These are phyloP conservation scores for Microhierax caerulescens DNA, from an alignment of 2,797 vertebrate species.

Conservation along the genomic window DNA sequence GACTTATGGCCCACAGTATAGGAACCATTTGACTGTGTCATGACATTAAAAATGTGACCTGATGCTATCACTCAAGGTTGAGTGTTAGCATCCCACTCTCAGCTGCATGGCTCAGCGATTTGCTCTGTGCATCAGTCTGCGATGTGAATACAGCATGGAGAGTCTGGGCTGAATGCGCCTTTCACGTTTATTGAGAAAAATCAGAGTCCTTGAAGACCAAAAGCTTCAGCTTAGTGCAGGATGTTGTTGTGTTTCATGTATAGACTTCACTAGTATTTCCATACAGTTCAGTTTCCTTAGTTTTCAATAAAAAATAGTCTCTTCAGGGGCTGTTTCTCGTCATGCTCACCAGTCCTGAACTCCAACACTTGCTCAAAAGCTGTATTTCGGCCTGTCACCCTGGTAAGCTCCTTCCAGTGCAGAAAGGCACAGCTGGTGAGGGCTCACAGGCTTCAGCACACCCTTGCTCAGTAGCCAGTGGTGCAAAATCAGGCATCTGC, in stretches of 20 bases:
- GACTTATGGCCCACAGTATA: neutral
- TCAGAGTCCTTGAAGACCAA: neutral
- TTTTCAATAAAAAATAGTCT: neutral
- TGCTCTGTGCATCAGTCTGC: neutral
- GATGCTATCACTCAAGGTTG: neutral
- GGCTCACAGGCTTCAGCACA: neutral
- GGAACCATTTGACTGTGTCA: neutral
- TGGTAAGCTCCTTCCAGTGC: fast-evolving
- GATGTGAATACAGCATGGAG: too few species aligned
- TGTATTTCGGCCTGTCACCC: neutral
- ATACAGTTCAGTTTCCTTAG: neutral
- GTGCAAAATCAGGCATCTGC: neutral
- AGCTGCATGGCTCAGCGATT: neutral
- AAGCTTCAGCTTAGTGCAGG: neutral
- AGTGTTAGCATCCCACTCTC: neutral
- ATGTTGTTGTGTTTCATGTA: neutral
- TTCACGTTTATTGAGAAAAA: neutral
- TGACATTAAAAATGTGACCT: neutral
- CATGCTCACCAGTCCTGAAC: neutral
- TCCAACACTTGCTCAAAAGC: neutral
- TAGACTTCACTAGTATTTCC: neutral
- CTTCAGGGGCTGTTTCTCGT: neutral
- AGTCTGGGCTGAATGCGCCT: fast-evolving
- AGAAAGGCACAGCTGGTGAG: neutral
- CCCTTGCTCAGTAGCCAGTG: fast-evolving